Base-by-base conservation (phyloP, 2,113 vertebrate species). In the Gymnarchus niloticus region DNA sequence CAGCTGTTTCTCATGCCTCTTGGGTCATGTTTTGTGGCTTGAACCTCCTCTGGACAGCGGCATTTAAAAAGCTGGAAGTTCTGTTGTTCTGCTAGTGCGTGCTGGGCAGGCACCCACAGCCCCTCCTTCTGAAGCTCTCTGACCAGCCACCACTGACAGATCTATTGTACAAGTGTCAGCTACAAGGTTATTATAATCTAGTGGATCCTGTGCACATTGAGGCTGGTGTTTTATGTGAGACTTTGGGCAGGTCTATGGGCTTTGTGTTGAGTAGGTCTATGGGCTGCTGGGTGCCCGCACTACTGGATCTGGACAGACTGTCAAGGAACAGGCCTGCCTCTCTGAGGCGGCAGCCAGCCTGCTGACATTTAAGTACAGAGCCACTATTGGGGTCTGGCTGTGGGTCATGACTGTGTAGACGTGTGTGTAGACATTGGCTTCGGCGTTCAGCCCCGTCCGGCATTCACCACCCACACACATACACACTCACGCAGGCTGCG, bases 311-410 rank as follows among this genome's bases (percentile, higher is more conserved):
- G 49, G 25, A 82, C n/a, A n/a, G 80, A 33, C 80, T 82, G 49
- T 52, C 49, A 37, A 89, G 84, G 87, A 91, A 89, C 88, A 86
- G 88, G 88, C 92, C 90, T 88, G 91, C 88, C 12, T 37, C 25
- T 54, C 48, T 37, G 28, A 73, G 56, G 46, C 28, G 5, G 19
- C 44, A 25, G 37, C 83, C 57, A 49, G 59, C 59, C 73, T 48
- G n/a, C 59, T 52, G 59, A 69, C 57, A 84, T 61, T 91, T 91
- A 92, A 92, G 91, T 93, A 91, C 89, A 92, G 91, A 92, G 89
- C 91, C 89, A 92, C 92, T 92, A 56, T 92, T 91, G 91, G 91
- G 91, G 92, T 92, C 92, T 93, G 93, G 92, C 93, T 92, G 41
- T 8, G 57, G 86, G 59, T 91, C 91, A 89, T 88, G 87, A 89